These are phyloP conservation scores for Caenorhabditis tropicalis DNA, from an alignment of 1,140 invertebrate species.

Conservation along the genomic window DNA sequence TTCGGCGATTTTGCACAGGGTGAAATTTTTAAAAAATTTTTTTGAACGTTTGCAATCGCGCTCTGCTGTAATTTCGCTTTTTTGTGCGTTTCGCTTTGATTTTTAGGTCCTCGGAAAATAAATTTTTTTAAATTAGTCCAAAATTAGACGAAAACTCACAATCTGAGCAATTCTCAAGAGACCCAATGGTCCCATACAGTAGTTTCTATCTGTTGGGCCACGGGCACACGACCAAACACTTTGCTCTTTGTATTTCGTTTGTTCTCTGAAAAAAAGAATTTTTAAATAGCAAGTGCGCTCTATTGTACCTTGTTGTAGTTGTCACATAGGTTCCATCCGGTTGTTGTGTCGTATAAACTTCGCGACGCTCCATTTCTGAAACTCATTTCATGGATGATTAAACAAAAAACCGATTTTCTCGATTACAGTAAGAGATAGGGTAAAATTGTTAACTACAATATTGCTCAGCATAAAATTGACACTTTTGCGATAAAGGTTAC, in stretches of 20 bases:
- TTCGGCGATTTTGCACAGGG: too few species aligned
- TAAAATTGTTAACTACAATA: too few species aligned
- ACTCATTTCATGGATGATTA: too few species aligned
- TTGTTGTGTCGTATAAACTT: constrained; percentile 61
- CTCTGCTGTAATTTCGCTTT: too few species aligned
- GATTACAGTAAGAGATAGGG: too few species aligned
- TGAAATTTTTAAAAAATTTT: too few species aligned
- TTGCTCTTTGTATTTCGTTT: constrained; percentile 59
- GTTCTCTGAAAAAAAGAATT: constrained; percentile 12
- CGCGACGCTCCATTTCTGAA: constrained; percentile 7
- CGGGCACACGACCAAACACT: constrained; percentile 52
- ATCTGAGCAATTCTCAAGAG: constrained; percentile 69
- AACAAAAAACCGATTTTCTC: too few species aligned
- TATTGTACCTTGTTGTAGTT: constrained; percentile 57
- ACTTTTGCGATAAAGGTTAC: too few species aligned
- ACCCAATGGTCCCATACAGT: constrained; percentile 65
- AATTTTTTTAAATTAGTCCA: not conserved
- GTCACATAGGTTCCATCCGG: constrained; percentile 64
- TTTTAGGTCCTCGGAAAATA: too few species aligned
- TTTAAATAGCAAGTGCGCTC: not conserved
- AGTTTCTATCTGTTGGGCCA: constrained; percentile 60
- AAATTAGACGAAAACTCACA: constrained; percentile 60
- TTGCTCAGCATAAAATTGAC: too few species aligned
- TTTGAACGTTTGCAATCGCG: too few species aligned
- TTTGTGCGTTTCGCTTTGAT: too few species aligned